These are phyloP conservation scores for Karalla daura DNA, from an alignment of 2,797 vertebrate genomes.

Conservation along the genomic window DNA sequence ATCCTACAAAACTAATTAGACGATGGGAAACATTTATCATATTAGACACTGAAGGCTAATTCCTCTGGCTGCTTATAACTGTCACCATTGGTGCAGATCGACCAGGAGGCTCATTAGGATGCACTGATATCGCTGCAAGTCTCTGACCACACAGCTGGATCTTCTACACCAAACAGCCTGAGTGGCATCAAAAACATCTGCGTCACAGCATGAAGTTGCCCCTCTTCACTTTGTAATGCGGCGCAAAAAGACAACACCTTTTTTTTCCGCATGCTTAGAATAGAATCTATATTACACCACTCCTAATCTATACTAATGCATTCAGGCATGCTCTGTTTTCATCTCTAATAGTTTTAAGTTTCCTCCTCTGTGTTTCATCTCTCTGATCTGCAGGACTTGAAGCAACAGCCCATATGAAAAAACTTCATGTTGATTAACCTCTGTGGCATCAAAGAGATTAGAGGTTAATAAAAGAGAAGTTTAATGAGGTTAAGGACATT, in stretches of 20 bases:
- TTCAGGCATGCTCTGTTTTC: neutral
- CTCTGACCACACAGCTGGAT: constrained; percentile 38
- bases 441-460: neutral
- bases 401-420: neutral
- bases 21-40: constrained; percentile 34
- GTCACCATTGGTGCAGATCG: constrained; percentile 17
- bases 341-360: neutral
- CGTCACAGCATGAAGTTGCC: constrained; percentile 3
- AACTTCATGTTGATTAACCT: neutral
- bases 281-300: neutral
- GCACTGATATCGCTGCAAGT: constrained; percentile 42
- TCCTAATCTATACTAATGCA: neutral
- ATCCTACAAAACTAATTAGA: constrained; percentile 12
- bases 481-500: neutral
- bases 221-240: neutral
- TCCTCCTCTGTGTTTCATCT: neutral
- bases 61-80: constrained; percentile 15
- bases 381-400: neutral
- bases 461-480: neutral
- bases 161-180: constrained; percentile 36
- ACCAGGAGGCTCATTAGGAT: constrained; percentile 42
- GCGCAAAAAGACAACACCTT: neutral
- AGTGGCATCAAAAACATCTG: constrained; percentile 41
- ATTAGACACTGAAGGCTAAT: constrained; percentile 35
- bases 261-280: neutral